Percentiles rank a stretch among this genome's conserved stretches.
phyloP scores from a whole-genome alignment of 1,140 invertebrate species.

The Arion vulgaris region DNA sequence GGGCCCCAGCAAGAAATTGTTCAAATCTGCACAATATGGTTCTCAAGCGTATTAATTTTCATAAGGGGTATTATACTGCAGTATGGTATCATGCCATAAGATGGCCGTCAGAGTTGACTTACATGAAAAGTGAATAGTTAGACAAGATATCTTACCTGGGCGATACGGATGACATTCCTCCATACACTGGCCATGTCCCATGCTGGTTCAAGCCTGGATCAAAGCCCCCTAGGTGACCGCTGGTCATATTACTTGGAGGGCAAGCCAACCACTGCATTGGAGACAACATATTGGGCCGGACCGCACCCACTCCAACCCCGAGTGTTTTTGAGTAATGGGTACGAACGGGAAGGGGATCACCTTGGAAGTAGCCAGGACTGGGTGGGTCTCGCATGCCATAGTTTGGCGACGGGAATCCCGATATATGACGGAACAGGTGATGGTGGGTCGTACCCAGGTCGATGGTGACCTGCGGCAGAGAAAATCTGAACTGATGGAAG shows the following conservation, averaged over 20 bases:
- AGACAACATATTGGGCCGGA: constrained; percentile 34
- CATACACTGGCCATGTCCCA: constrained; percentile 51
- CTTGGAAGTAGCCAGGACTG: constrained; percentile 11
- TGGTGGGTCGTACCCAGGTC: constrained; percentile 8
- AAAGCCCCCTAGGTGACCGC: constrained; percentile 32
- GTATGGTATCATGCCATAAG: too few species aligned
- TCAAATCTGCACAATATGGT: too few species aligned
- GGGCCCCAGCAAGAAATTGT: too few species aligned
- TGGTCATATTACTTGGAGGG: constrained; percentile 21
- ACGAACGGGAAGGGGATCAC: constrained; percentile 19
- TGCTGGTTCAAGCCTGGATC: constrained; percentile 44
- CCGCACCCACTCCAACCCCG: constrained; percentile 1
- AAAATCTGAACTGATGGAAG: constrained; percentile 52
- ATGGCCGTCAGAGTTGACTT: too few species aligned
- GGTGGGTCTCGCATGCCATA: neutral
- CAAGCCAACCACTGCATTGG: constrained; percentile 45
- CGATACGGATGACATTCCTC: constrained; percentile 41
- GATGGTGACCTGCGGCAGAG: constrained; percentile 24
- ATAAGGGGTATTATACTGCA: too few species aligned
- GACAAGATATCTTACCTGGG: constrained; percentile 43
- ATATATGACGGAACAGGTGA: constrained; percentile 19
- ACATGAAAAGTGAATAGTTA: too few species aligned
- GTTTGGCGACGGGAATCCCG: constrained; percentile 22
- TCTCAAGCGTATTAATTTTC: too few species aligned
- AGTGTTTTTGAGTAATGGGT: constrained; percentile 16